phyloP scores from a whole-genome alignment of 1,140 invertebrate species.

The Drosophila seguyi region DNA sequence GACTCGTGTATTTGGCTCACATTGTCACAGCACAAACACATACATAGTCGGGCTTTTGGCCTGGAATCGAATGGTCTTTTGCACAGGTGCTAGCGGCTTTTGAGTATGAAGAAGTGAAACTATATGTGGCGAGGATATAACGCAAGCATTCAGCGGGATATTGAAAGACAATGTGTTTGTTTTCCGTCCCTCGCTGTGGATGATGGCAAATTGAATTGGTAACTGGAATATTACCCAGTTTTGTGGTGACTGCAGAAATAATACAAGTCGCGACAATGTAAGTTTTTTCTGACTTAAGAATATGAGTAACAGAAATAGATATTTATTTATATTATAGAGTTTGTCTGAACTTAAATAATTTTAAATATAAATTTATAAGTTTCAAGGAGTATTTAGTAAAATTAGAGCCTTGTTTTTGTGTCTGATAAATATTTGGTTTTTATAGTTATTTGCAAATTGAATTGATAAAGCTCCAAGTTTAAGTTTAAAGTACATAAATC shows the following conservation, averaged over 20 bases:
- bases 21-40: slow-evolving; percentile 62
- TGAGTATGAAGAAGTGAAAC: slow-evolving; percentile 75
- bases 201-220: slow-evolving; percentile 33
- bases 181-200: slow-evolving; percentile 9
- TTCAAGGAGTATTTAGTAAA: too few species aligned
- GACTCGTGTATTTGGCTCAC: slow-evolving; percentile 64
- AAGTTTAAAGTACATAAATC: too few species aligned
- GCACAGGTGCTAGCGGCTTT: slow-evolving; percentile 62
- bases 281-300: too few species aligned
- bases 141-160: slow-evolving; percentile 34
- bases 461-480: too few species aligned
- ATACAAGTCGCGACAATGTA: slow-evolving; percentile 1
- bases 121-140: slow-evolving; percentile 53
- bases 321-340: too few species aligned
- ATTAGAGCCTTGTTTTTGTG: too few species aligned
- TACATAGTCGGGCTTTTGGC: slow-evolving; percentile 44
- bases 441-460: too few species aligned
- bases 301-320: too few species aligned
- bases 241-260: neutral
- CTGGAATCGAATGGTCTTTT: slow-evolving; percentile 13
- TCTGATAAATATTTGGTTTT: too few species aligned
- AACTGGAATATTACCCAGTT: slow-evolving; percentile 10
- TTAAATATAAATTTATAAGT: too few species aligned
- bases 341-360: too few species aligned
- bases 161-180: slow-evolving; percentile 44